Conservation (phyloP, 2,888 invertebrate genomes). For the Slavum lentiscoides region DNA sequence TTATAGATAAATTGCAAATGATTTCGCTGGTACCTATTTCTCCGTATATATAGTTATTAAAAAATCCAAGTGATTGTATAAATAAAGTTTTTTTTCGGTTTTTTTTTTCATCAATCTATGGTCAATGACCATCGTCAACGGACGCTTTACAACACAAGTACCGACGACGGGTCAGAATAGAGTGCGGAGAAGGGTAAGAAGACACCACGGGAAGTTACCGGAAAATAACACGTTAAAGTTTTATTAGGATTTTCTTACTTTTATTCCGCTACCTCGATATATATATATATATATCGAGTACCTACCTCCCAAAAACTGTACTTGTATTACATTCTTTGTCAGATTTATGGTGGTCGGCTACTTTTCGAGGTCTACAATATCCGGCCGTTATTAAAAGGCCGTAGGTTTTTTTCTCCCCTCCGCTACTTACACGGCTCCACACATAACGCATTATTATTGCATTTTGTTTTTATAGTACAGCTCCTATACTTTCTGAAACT, state of each 20-base stretch:
- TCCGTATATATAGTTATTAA: not conserved
- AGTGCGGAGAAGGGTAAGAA: not conserved
- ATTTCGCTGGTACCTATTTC: not conserved
- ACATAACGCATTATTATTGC: not conserved
- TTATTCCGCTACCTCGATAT: not conserved
- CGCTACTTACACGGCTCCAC: not conserved
- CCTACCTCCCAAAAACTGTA: not conserved
- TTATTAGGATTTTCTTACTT: conserved; percentile 31
- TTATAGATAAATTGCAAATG: not conserved
- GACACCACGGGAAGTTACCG: not conserved
- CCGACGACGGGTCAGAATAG: not conserved
- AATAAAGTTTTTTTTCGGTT: conserved; percentile 11
- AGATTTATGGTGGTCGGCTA: conserved; percentile 16
- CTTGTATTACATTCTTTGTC: conserved; percentile 16
- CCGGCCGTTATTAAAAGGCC: conserved; percentile 20
- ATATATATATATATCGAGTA: too few species aligned
- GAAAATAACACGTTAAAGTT: conserved; percentile 20
- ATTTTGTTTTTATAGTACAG: conserved; percentile 6
- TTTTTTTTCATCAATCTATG: not conserved
- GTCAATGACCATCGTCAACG: not conserved
- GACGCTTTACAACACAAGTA: not conserved
- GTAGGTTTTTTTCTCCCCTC: too few species aligned
- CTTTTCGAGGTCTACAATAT: not conserved
- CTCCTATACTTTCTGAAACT: not conserved
- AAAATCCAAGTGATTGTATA: not conserved